Evolutionary conservation across 1,140 invertebrate genomes (phyloP), one percentile per base, ranked within the genome.

Genomic region (Drosophila neocordata): DNA sequence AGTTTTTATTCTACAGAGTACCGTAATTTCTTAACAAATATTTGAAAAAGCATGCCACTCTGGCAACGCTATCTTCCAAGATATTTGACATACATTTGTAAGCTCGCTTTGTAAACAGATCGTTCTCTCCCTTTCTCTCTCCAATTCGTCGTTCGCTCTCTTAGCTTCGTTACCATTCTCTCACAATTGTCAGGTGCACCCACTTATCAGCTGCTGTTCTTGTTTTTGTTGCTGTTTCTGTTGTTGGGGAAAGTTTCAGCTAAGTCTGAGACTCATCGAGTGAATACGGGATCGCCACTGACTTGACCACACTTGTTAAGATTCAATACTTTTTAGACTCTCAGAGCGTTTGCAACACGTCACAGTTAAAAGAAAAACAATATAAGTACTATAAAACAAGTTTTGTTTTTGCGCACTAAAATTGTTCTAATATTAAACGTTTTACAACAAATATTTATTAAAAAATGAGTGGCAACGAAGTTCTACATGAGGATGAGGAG

Each of bases 291-390:
- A 80, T 71, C 65, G 44, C 59, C 74, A 87, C 74, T 87, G 53
- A 83, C 82, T 88, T 87, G 82, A 88, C 82, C 82, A 87, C 75
- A 61, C 59, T 44, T 64, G 67, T 61, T 80, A 66, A 82, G 70
- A 87, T 76, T 83, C 56, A 88, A 79, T 89, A 88, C 83, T 88
- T 88, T 88, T 84, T 88, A 88, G 84, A 84, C 83, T 73, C 59
- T 70, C 76, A 58, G 53, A 88, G 72, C 76, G 79, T 79, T 52
- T 77, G 84, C 69, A 77, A 88, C 83, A 89, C 83, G 83, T 88
- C 79, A 83, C 69, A 51, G 52, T 65, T 68, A 74, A 44, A 44
- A 74, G 66, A 37, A 73, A 81, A 77, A 61, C 56, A n/a, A 58
- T 56, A 48, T 13, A 15, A 41, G 22, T 57, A 59, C 9, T 38